These are phyloP conservation scores for Hemichromis elongatus DNA, from an alignment of 2,113 vertebrate genomes.

Conservation along the genomic window DNA sequence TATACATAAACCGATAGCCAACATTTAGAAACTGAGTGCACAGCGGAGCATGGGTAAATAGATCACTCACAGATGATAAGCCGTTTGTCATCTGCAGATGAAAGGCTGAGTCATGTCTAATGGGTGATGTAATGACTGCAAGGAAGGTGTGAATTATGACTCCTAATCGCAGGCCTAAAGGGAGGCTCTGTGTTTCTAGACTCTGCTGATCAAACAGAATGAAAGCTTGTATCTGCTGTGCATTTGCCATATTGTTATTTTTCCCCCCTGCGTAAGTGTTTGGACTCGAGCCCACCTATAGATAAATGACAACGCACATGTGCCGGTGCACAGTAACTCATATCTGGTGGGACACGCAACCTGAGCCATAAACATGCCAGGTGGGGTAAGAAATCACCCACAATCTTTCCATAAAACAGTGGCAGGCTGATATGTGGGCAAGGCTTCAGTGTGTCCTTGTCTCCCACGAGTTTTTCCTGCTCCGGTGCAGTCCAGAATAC, in stretches of 20 bases:
- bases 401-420: constrained; percentile 16
- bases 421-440: constrained; percentile 7
- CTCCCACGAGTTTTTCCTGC: neutral
- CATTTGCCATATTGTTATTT: constrained; percentile 7
- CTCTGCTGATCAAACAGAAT: constrained; percentile 44
- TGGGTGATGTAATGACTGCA: constrained; percentile 43
- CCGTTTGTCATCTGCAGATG: constrained; percentile 14
- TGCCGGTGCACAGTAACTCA: constrained; percentile 20
- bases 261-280: neutral
- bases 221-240: neutral
- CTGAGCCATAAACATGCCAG: constrained; percentile 41
- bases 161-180: neutral
- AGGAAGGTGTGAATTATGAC: constrained; percentile 37
- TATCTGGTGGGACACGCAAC: constrained; percentile 7
- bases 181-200: neutral
- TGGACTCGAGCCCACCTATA: constrained; percentile 35
- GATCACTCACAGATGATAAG: constrained; percentile 31
- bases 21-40: neutral
- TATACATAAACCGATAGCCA: constrained; percentile 4
- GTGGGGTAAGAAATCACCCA: constrained; percentile 27
- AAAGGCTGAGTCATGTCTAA: constrained; percentile 39
- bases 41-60: neutral
- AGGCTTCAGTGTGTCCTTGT: constrained; percentile 12
- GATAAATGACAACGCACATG: constrained; percentile 35
- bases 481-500: neutral